A percentile compares a stretch with the other conserved stretches of the same genome.
Conservation (phyloP, 2,888 invertebrate genomes). For the Drosophila mayaguana region DNA sequence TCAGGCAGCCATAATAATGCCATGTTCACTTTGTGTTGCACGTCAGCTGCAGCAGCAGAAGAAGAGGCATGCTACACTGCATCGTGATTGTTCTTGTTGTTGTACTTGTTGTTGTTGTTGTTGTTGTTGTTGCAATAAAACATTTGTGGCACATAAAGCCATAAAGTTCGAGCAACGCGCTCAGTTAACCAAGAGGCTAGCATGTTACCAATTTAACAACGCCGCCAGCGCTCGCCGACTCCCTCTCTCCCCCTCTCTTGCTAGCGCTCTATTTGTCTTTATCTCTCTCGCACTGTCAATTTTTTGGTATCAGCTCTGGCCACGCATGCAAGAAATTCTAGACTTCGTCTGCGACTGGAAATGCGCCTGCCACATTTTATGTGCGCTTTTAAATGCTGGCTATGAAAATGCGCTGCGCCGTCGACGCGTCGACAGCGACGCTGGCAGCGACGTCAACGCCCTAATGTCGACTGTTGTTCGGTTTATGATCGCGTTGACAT, state of each 20-base stretch:
- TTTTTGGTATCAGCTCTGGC: constrained; percentile 17
- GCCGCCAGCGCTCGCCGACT: constrained; percentile 4
- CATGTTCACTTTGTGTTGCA: constrained; percentile 62
- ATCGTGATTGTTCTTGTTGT: constrained; percentile 20
- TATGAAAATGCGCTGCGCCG: constrained; percentile 51
- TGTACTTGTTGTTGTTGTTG: constrained; percentile 30
- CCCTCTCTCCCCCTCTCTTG: neutral
- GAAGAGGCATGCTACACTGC: constrained; percentile 12
- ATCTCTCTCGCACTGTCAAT: constrained; percentile 3
- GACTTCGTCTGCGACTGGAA: constrained; percentile 22
- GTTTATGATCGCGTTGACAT: constrained; percentile 78
- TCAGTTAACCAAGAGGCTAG: constrained; percentile 24
- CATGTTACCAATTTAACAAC: constrained; percentile 21
- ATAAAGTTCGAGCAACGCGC: constrained; percentile 40
- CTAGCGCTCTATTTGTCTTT: neutral
- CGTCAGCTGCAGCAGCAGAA: constrained; percentile 44
- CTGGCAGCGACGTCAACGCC: constrained; percentile 39
- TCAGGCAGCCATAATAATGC: constrained; percentile 73
- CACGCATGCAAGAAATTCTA: constrained; percentile 35
- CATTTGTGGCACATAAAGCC: constrained; percentile 52
- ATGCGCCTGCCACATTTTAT: constrained; percentile 55
- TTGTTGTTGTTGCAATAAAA: constrained; percentile 43
- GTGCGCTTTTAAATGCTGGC: constrained; percentile 67
- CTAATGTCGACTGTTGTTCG: constrained; percentile 66
- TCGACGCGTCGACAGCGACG: constrained; percentile 8